Conservation (phyloP, 1,140 invertebrate genomes). For the Zaprionus inermis region DNA sequence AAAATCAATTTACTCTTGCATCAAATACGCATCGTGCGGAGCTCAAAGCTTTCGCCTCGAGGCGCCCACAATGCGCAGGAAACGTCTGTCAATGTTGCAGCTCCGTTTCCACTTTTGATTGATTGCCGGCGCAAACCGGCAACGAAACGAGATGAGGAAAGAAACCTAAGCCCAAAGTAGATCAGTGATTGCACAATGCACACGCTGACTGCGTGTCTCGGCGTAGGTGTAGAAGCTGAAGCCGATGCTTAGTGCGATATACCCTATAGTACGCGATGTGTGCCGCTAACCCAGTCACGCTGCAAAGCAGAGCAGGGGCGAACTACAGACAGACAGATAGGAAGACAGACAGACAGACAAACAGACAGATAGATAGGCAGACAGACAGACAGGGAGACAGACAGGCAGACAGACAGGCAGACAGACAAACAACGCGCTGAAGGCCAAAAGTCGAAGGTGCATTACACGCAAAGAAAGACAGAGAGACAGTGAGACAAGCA, state of each 20-base stretch:
- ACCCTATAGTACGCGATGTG: background rate
- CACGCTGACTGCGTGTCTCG: slow-evolving; percentile 24
- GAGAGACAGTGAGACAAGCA: slow-evolving; percentile 17
- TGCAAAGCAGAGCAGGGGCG: slow-evolving; percentile 38
- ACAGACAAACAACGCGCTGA: slow-evolving; percentile 32
- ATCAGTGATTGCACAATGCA: slow-evolving; percentile 70
- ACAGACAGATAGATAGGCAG: slow-evolving; percentile 31
- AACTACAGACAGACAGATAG: slow-evolving; percentile 35
- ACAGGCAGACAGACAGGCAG: background rate
- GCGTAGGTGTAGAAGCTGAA: slow-evolving; percentile 9
- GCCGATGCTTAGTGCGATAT: too few species aligned
- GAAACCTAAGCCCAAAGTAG: slow-evolving; percentile 42
- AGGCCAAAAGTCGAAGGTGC: slow-evolving; percentile 69
- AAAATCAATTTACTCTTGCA: slow-evolving; percentile 71
- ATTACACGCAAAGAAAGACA: slow-evolving; percentile 29
- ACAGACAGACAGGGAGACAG: slow-evolving; percentile 33
- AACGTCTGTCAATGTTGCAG: slow-evolving; percentile 68
- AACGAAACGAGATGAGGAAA: background rate
- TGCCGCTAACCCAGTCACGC: slow-evolving; percentile 65
- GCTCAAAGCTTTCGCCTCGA: slow-evolving; percentile 28
- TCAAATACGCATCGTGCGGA: slow-evolving; percentile 61
- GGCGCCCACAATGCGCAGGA: slow-evolving; percentile 55
- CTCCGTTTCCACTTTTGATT: slow-evolving; percentile 25
- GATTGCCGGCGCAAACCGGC: slow-evolving; percentile 14
- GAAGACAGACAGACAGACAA: slow-evolving; percentile 27